Base-by-base conservation (phyloP, 2,113 vertebrate genomes). In the Prunella himalayana region DNA sequence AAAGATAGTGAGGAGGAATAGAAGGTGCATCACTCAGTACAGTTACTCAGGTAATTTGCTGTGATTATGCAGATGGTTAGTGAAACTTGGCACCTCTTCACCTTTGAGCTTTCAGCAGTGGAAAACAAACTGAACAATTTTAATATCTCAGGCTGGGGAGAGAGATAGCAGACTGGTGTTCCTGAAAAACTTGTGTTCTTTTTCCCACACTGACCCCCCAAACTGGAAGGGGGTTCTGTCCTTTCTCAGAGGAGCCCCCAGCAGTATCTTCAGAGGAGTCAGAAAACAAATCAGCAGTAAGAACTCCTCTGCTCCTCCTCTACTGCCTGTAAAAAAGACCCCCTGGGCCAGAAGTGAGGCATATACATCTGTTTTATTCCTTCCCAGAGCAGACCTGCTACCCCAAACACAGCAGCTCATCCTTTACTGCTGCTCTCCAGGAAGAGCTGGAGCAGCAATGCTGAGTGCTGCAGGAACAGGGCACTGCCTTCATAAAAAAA, bases 41-140 rank as follows among this genome's bases (percentile, higher is more conserved):
- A 90, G 85, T 92, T 90, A 90, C 64, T 77, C 56, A 70, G 64
- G 64, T 63, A 68, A 91, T 92, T 90, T 88, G 90, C 69, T 90
- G 76, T 84, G 86, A 93, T 93, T 88, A 95, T 83, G 33, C 49
- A 92, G 54, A 91, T 47, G 39, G 81, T 61, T 94, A 66, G 41
- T 73, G 82, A 91, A 93, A 92, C 49, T 86, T 90, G 85, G 87
- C 91, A 92, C 24, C 57, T 86, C 73, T 72, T 77, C 37, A 73
- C 45, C 70, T 66, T 53, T 19, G 33, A 90, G 70, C 60, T 90
- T 90, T 75, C 90, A 94, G 65, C 6, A 3, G 47, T 80, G 65
- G 82, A 92, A 91, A 94, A 90, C 66, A 88, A 95, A 86, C 81
- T 31, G 31, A 44, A 35, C 57, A 39, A 86, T 70, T 82, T 82